Percentiles rank a stretch among this genome's conserved stretches.
Conservation (phyloP, 1,140 invertebrate genomes). For the Lepidurus apus region DNA sequence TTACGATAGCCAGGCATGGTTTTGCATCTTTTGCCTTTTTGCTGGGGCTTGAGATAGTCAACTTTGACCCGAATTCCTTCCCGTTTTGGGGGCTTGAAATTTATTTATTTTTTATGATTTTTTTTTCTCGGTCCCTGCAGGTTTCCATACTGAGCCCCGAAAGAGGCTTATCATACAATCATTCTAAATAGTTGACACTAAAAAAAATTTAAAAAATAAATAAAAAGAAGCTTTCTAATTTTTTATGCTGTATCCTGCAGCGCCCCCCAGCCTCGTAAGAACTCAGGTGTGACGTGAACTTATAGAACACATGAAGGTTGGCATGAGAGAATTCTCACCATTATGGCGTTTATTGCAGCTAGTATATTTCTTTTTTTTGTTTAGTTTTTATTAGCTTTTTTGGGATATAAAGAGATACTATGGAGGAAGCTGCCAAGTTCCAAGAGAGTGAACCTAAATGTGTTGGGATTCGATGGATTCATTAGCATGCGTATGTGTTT, state of each 20-base stretch:
- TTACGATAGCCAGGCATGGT: neutral
- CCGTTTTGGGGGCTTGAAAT: neutral
- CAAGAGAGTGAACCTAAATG: too few relatives aligned
- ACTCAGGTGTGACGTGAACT: neutral
- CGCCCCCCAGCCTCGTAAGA: neutral
- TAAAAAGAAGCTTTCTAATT: neutral
- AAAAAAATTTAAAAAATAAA: neutral
- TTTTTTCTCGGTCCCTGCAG: neutral
- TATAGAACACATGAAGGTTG: neutral
- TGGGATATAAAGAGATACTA: neutral
- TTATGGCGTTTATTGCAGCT: neutral
- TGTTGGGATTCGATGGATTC: too few relatives aligned
- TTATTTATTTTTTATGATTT: neutral
- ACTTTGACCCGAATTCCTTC: neutral
- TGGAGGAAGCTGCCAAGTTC: neutral
- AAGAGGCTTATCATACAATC: neutral
- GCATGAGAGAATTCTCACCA: conserved; percentile 5
- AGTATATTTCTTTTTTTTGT: neutral
- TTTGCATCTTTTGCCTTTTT: conserved; percentile 3
- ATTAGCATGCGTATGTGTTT: neutral
- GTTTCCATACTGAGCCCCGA: neutral
- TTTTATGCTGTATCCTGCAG: neutral
- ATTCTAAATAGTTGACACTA: neutral
- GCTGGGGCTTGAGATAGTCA: neutral
- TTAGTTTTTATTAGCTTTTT: neutral